These are phyloP conservation scores for Macropus fuliginosus DNA, from an alignment of 2,797 vertebrate species.

Conservation along the genomic window DNA sequence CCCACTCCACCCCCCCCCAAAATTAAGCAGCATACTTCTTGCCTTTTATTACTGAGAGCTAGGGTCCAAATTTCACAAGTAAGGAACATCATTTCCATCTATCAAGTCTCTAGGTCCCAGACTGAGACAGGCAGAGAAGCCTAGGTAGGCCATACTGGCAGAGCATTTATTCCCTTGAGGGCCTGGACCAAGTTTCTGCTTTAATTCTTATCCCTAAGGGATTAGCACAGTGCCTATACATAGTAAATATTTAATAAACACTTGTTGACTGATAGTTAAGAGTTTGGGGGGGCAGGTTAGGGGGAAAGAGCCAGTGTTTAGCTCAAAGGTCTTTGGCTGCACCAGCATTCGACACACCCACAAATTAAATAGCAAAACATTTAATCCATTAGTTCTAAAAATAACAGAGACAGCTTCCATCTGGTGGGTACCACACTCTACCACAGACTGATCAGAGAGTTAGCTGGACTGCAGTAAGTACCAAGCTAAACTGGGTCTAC, in stretches of 20 bases:
- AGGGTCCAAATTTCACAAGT: conserved; percentile 56
- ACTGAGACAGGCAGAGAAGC: conserved; percentile 47
- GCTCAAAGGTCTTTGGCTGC: conserved; percentile 79
- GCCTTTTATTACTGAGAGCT: conserved; percentile 54
- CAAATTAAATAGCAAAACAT: conserved; percentile 78
- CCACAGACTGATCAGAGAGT: conserved; percentile 58
- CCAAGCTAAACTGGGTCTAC: conserved; percentile 54
- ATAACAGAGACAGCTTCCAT: conserved; percentile 74
- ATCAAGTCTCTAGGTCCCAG: conserved; percentile 48
- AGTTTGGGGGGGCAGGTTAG: neutral
- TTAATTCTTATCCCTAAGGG: neutral
- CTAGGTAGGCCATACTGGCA: conserved; percentile 53
- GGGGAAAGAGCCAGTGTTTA: conserved; percentile 61
- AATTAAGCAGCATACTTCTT: neutral
- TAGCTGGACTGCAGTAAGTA: conserved; percentile 58
- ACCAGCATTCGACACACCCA: conserved; percentile 82
- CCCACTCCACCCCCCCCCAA: neutral
- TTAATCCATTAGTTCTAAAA: conserved; percentile 80
- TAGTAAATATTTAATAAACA: neutral
- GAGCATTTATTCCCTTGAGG: neutral
- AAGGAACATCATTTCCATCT: conserved; percentile 71
- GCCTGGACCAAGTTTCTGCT: neutral
- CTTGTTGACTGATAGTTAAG: neutral
- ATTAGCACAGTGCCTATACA: neutral
- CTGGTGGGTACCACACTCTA: conserved; percentile 61